A percentile compares a stretch with the other conserved stretches of the same genome.
Conservation (phyloP, 2,888 invertebrate genomes). For the Hymenopus coronatus region DNA sequence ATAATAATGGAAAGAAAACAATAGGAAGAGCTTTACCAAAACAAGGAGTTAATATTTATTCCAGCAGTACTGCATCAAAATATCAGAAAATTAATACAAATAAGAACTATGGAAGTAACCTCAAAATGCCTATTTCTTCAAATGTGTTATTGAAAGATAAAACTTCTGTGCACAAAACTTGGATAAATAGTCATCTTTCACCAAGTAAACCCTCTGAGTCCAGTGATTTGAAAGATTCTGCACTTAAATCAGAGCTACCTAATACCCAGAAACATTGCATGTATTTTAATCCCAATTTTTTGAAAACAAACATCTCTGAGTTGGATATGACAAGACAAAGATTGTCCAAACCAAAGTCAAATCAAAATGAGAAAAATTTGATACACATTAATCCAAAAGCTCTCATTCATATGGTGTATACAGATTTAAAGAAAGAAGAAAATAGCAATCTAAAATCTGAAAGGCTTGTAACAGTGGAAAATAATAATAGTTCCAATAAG, state of each 20-base stretch:
- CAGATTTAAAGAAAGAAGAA: not conserved
- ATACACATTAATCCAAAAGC: conserved; percentile 26
- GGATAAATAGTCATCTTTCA: not conserved
- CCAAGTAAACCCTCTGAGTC: not conserved
- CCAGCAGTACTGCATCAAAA: not conserved
- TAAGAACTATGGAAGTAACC: not conserved
- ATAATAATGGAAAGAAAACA: not conserved
- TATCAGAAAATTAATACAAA: not conserved
- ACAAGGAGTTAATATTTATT: not conserved
- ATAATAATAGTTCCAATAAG: not conserved
- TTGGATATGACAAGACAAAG: not conserved
- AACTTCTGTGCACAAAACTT: not conserved
- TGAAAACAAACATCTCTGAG: not conserved
- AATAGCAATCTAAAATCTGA: not conserved
- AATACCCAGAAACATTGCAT: not conserved
- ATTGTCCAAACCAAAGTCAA: not conserved
- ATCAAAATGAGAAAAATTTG: conserved; percentile 8
- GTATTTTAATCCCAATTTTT: conserved; percentile 10
- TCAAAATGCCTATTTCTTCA: not conserved
- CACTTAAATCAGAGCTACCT: not conserved
- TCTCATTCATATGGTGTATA: conserved; percentile 6
- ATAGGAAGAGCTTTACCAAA: not conserved
- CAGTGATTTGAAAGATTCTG: not conserved
- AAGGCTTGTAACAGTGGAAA: not conserved
- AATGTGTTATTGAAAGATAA: not conserved